Percentiles rank a stretch among this genome's conserved stretches.
Conservation (phyloP, 2,888 invertebrate species). For the Erebia epiphron region DNA sequence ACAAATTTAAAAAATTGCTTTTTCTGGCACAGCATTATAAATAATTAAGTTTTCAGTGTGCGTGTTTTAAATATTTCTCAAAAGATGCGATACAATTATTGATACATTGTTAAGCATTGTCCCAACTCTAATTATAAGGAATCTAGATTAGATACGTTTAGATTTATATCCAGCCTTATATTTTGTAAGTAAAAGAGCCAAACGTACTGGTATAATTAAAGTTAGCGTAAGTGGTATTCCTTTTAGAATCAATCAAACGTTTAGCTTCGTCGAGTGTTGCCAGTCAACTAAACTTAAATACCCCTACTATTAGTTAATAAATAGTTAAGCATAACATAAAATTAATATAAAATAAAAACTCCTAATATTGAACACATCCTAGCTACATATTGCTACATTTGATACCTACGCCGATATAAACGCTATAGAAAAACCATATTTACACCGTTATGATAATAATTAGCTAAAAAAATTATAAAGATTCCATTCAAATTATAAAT, state of each 20-base stretch:
- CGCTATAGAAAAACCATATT: slow-evolving; percentile 65
- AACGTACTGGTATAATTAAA: background rate
- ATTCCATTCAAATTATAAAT: slow-evolving; percentile 52
- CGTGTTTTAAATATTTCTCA: background rate
- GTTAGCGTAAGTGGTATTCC: slow-evolving; percentile 53
- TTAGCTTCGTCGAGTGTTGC: slow-evolving; percentile 46
- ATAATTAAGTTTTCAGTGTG: background rate
- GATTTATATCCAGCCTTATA: too few relatives aligned
- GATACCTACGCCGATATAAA: slow-evolving; percentile 70
- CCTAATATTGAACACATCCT: slow-evolving; percentile 78
- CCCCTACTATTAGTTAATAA: slow-evolving; percentile 58
- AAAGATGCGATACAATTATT: too few relatives aligned
- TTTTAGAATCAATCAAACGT: slow-evolving; percentile 47
- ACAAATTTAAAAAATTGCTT: too few relatives aligned
- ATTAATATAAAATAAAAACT: slow-evolving; percentile 58
- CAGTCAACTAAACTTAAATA: slow-evolving; percentile 35
- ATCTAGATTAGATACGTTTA: too few relatives aligned
- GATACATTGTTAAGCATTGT: too few relatives aligned
- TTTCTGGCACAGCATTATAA: too few relatives aligned
- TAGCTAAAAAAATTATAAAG: slow-evolving; percentile 55
- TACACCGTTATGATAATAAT: slow-evolving; percentile 56
- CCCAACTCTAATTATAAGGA: too few relatives aligned
- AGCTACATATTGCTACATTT: slow-evolving; percentile 76
- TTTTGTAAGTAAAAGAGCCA: background rate
- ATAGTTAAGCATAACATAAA: slow-evolving; percentile 76